These are phyloP conservation scores for Serranus cabrilla DNA, from an alignment of 2,797 vertebrate species.

Conservation along the genomic window DNA sequence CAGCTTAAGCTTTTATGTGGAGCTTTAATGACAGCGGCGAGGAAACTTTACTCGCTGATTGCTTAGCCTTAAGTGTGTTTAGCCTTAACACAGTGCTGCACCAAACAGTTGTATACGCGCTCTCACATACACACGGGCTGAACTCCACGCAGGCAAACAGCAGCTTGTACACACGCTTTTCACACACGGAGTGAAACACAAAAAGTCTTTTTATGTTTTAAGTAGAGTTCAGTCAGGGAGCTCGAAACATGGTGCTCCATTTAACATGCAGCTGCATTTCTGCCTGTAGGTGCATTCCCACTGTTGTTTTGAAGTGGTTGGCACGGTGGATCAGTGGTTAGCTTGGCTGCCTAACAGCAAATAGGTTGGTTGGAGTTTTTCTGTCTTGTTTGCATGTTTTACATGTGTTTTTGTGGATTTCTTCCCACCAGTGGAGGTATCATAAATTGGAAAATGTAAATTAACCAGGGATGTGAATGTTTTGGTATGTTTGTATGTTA, in stretches of 20 bases:
- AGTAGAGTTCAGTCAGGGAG: slow-evolving; percentile 34
- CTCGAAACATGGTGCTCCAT: slow-evolving; percentile 17
- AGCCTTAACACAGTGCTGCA: slow-evolving; percentile 58
- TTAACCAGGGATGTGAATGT: neutral
- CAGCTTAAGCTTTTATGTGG: slow-evolving; percentile 84
- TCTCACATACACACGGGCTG: neutral
- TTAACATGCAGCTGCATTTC: slow-evolving; percentile 35
- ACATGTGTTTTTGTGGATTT: neutral
- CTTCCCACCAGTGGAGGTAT: neutral
- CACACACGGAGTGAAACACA: slow-evolving; percentile 4
- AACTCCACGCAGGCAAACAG: slow-evolving; percentile 18
- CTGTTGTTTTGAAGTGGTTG: slow-evolving; percentile 37
- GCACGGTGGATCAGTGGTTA: slow-evolving; percentile 19
- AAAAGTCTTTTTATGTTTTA: slow-evolving; percentile 43
- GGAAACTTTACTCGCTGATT: slow-evolving; percentile 79
- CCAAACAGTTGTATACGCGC: slow-evolving; percentile 33
- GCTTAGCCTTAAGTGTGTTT: slow-evolving; percentile 79
- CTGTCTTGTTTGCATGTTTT: neutral
- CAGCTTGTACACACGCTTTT: slow-evolving; percentile 4
- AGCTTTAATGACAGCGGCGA: slow-evolving; percentile 79
- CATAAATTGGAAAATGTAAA: neutral
- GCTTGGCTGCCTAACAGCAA: neutral
- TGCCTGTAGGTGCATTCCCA: slow-evolving; percentile 29
- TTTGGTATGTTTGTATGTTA: neutral
- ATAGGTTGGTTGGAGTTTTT: neutral